Percentiles rank a stretch among this genome's conserved stretches.
Conservation (phyloP, 1,140 invertebrate species). For the Rhagoletis zephyria region DNA sequence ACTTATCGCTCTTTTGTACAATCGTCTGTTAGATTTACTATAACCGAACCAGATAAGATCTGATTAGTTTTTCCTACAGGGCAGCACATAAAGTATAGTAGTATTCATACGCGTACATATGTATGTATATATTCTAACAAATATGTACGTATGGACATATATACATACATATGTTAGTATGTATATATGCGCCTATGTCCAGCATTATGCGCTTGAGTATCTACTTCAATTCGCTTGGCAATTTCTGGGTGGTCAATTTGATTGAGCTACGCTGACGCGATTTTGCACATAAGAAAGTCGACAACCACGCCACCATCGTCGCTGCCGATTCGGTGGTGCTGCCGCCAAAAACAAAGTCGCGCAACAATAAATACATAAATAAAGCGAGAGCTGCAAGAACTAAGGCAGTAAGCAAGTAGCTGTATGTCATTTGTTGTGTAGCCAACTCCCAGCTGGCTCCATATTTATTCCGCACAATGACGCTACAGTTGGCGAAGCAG, state of each 20-base stretch:
- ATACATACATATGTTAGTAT: background rate
- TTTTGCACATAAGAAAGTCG: constrained; percentile 45
- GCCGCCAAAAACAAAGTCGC: background rate
- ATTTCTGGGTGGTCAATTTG: constrained; percentile 49
- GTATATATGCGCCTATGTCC: background rate
- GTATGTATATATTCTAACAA: too few species aligned
- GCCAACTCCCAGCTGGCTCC: constrained; percentile 33
- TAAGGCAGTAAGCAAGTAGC: constrained; percentile 1
- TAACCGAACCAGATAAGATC: too few species aligned
- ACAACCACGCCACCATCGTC: constrained; percentile 23
- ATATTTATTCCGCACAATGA: background rate
- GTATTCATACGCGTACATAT: too few species aligned
- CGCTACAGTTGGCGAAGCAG: constrained; percentile 11
- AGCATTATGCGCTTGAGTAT: constrained; percentile 24
- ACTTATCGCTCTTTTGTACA: too few species aligned
- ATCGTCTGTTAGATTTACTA: too few species aligned
- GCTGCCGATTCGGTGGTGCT: background rate
- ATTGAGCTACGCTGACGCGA: constrained; percentile 46
- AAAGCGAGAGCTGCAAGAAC: background rate
- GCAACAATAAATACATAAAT: background rate
- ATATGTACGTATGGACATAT: background rate
- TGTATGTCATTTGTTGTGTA: background rate
- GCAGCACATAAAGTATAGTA: too few species aligned
- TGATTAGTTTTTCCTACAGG: too few species aligned
- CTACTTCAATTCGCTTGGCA: constrained; percentile 39